Conservation (phyloP, 2,113 vertebrate genomes). For the Caranx ignobilis region DNA sequence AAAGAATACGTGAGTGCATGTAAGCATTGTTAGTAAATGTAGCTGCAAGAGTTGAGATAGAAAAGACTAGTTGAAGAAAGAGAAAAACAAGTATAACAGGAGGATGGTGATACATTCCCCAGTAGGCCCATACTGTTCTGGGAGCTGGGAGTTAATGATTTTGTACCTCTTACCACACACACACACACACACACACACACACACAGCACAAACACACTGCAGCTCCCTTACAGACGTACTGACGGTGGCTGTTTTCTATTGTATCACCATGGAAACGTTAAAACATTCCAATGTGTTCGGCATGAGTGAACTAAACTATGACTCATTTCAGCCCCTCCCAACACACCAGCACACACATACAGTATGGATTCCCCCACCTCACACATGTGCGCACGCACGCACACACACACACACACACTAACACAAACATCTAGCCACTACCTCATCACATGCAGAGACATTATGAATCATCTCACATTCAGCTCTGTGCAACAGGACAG, state of each 20-base stretch:
- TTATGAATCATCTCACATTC: slow-evolving; percentile 27
- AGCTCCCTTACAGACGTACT: slow-evolving; percentile 27
- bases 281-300: slow-evolving; percentile 83
- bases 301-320: slow-evolving; percentile 76
- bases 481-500: slow-evolving; percentile 4
- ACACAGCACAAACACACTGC: slow-evolving; percentile 16
- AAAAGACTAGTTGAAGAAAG: background rate
- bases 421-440: slow-evolving; percentile 8
- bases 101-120: slow-evolving; percentile 60
- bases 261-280: slow-evolving; percentile 76
- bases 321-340: slow-evolving; percentile 80
- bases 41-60: slow-evolving; percentile 3
- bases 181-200: slow-evolving; percentile 26
- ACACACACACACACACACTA: slow-evolving; percentile 4
- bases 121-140: slow-evolving; percentile 53
- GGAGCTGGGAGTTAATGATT: slow-evolving; percentile 62
- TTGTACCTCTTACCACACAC: slow-evolving; percentile 38
- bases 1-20: background rate
- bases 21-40: background rate
- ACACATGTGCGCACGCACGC: slow-evolving; percentile 2
- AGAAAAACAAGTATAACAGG: slow-evolving; percentile 14
- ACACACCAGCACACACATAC: slow-evolving; percentile 32
- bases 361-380: slow-evolving; percentile 40
- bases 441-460: slow-evolving; percentile 1
- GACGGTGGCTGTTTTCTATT: slow-evolving; percentile 74